These are phyloP conservation scores for Macquaria australasica DNA, from an alignment of 2,113 vertebrate genomes.

Conservation along the genomic window DNA sequence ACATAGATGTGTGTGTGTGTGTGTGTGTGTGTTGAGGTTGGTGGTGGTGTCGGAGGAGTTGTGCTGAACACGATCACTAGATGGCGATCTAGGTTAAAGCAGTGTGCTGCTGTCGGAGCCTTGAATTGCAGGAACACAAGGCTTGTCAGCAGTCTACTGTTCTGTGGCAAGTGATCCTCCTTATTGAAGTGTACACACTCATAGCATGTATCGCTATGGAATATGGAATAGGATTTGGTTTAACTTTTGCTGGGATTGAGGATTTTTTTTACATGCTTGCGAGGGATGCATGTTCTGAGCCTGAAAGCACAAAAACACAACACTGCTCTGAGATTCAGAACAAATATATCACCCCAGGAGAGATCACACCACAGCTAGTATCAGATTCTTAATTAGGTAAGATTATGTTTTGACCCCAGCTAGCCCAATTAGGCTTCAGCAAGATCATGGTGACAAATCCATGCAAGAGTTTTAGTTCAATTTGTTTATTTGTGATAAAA, in stretches of 20 bases:
- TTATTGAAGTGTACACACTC: slow-evolving; percentile 48
- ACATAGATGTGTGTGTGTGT: slow-evolving; percentile 4
- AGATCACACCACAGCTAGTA: slow-evolving; percentile 7
- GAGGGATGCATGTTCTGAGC: slow-evolving; percentile 10
- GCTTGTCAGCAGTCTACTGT: slow-evolving; percentile 37
- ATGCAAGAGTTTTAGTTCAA: not conserved
- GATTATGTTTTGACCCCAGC: slow-evolving; percentile 23
- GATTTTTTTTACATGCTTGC: slow-evolving; percentile 27
- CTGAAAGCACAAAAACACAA: slow-evolving; percentile 14
- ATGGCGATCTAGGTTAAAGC: slow-evolving; percentile 81
- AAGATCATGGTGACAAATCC: slow-evolving; percentile 13
- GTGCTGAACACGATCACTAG: slow-evolving; percentile 61
- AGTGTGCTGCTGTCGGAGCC: slow-evolving; percentile 1
- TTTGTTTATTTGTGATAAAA: slow-evolving; percentile 3
- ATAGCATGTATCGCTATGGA: slow-evolving; percentile 19
- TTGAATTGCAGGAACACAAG: not conserved
- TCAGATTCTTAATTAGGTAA: not conserved
- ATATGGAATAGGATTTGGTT: slow-evolving; percentile 31
- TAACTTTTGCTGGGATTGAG: slow-evolving; percentile 19
- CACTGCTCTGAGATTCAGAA: not conserved
- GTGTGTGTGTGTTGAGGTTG: slow-evolving; percentile 12
- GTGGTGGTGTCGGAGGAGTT: not conserved
- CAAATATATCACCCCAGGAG: slow-evolving; percentile 12
- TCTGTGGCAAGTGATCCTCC: slow-evolving; percentile 51
- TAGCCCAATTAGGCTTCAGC: not conserved